Percentiles rank a stretch among this genome's conserved stretches.
Evolutionary conservation across 2,797 vertebrate species (phyloP).

Genomic region (Neostethus bicornis): DNA sequence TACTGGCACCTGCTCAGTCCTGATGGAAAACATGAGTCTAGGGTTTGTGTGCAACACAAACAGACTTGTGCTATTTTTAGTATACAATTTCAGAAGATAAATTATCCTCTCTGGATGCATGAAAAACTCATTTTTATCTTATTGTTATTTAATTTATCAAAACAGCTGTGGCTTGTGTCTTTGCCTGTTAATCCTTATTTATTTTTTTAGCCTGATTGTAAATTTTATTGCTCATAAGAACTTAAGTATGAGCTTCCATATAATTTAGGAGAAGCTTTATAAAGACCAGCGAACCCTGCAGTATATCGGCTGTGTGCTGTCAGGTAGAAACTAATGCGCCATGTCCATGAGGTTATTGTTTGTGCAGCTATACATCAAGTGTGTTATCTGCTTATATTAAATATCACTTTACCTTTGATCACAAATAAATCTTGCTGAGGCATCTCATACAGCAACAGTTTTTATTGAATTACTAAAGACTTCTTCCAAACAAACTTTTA

Average conservation of each 20-base stretch:
- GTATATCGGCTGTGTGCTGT: conserved; percentile 23
- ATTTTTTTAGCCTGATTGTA: conserved; percentile 18
- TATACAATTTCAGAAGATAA: conserved; percentile 28
- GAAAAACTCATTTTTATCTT: conserved; percentile 2
- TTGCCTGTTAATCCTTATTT: conserved; percentile 49
- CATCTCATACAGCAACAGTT: neutral
- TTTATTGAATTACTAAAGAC: conserved; percentile 7
- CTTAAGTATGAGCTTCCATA: conserved; percentile 5
- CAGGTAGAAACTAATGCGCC: conserved; percentile 29
- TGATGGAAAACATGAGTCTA: conserved; percentile 2
- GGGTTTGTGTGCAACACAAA: conserved; percentile 23
- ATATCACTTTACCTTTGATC: conserved; percentile 30
- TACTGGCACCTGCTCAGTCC: conserved; percentile 5
- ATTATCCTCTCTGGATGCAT: conserved; percentile 31
- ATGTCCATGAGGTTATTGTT: conserved; percentile 24
- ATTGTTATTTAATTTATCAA: conserved; percentile 13
- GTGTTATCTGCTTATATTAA: conserved; percentile 34
- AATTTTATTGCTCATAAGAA: conserved; percentile 40
- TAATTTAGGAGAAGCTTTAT: conserved; percentile 38
- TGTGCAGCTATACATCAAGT: conserved; percentile 21
- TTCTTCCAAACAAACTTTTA: conserved; percentile 4
- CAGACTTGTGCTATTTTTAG: conserved; percentile 35
- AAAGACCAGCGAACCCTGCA: conserved; percentile 29
- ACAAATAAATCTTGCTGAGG: neutral
- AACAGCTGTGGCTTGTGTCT: conserved; percentile 31